A percentile compares a stretch with the other conserved stretches of the same genome.
These are phyloP conservation scores for Sclerodermus sp. DNA, from an alignment of 2,888 invertebrate genomes.

Conservation along the genomic window DNA sequence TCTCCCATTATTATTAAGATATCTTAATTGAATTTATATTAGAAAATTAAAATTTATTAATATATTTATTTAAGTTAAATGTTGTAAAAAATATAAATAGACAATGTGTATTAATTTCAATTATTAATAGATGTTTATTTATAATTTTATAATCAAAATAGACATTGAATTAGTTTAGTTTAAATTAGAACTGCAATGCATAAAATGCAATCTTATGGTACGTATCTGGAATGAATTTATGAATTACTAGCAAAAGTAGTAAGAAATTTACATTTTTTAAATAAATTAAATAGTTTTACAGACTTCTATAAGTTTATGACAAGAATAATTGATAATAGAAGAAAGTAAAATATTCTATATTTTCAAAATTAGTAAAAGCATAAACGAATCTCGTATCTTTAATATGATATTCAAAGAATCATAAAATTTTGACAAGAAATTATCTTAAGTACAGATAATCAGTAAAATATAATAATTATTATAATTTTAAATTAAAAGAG, in stretches of 20 bases:
- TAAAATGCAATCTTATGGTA: slow-evolving; percentile 5
- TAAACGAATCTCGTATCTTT: no score
- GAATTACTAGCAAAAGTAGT: neutral
- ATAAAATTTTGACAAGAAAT: no score
- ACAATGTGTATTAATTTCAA: no score
- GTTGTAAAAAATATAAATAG: no score
- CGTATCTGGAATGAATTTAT: neutral
- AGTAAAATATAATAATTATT: neutral
- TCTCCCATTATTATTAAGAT: slow-evolving; percentile 11
- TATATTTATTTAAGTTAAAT: slow-evolving; percentile 13
- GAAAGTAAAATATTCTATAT: no score
- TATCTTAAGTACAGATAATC: neutral
- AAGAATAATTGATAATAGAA: no score
- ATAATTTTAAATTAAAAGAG: slow-evolving; percentile 6
- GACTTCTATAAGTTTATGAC: no score
- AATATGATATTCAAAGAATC: no score
- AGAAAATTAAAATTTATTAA: neutral
- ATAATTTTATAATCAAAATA: slow-evolving; percentile 7
- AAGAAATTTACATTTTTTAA: no score
- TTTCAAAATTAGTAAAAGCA: no score
- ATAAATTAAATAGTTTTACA: no score
- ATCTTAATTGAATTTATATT: slow-evolving; percentile 2
- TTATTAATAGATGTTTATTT: slow-evolving; percentile 4
- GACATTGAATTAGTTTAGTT: slow-evolving; percentile 4
- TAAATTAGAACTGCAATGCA: slow-evolving; percentile 4